Evolutionary conservation across 2,797 vertebrate genomes (phyloP), one percentile per base, ranked within the genome.

Genomic region (Leptoclinus maculatus): DNA sequence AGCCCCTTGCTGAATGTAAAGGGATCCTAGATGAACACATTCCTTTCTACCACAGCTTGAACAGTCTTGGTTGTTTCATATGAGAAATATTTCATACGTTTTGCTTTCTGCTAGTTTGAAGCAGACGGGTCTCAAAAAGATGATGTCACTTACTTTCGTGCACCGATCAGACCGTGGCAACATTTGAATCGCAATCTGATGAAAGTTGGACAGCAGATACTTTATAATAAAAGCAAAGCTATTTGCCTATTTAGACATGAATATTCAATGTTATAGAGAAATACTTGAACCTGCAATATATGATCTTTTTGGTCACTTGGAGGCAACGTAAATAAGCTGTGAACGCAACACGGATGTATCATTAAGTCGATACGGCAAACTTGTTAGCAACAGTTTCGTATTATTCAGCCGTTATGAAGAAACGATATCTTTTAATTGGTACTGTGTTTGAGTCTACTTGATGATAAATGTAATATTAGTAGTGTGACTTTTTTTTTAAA

Each of bases 331-430:
- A 67, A 67, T 49, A 25, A 7, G 43, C 19, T 47, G 45, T 47
- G 45, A 47, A 9, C 45, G 9, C 45, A 47, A 47, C 45, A 51
- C 49, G 4, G 49, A 51, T n/a, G n/a, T 23, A 23, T 21, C n/a
- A 12, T 51, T 23, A 21, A 47, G 45, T 43, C 41, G 4, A 43
- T 43, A 5, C 4, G 8, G 21, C n/a, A 12, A 23, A 51, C 45
- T 7, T 47, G 7, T 47, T 47, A 0, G 45, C 19, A 47, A 53
- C 36, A 21, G 21, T 25, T 25, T 29, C 5, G 51, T 29, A 36
- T 51, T 27, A 14, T 17, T 13, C 71, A 56, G 7, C 16, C 51
- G 10, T 1, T 59, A 60, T 0, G 0, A 13, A 49, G 13, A 47
- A 39, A 53, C 47, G 41, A 21, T 27, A 5, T 2, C 6, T 11